These are phyloP conservation scores for Acromyrmex charruanus DNA, from an alignment of 1,140 invertebrate species.

Conservation along the genomic window DNA sequence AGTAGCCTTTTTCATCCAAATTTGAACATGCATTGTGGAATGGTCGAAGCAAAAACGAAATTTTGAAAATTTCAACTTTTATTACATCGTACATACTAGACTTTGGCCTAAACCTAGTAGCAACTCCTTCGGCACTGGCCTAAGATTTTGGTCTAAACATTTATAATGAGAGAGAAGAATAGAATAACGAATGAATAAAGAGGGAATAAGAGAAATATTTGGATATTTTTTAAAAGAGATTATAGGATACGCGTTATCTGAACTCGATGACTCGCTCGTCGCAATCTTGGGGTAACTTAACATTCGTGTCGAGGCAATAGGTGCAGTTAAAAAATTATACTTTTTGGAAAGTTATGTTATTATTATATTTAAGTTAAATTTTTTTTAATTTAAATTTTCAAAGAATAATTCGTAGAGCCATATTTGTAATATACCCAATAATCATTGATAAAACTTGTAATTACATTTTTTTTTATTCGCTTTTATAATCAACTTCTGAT, in stretches of 20 bases:
- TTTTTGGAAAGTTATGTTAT: not conserved
- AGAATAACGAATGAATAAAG: not conserved
- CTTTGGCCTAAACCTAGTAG: conserved; percentile 73
- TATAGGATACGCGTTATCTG: conserved; percentile 15
- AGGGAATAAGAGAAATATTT: not conserved
- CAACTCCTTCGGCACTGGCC: conserved; percentile 70
- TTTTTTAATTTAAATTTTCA: not conserved
- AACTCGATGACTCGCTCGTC: conserved; percentile 42
- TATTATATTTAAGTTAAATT: conserved; percentile 21
- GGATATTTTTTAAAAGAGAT: conserved; percentile 20
- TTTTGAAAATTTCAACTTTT: conserved; percentile 66
- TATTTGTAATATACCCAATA: not conserved
- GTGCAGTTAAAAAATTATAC: not conserved
- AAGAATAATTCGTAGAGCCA: not conserved
- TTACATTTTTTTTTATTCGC: not conserved
- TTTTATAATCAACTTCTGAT: conserved; percentile 15
- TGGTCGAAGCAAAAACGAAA: conserved; percentile 22
- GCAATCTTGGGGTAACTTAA: conserved; percentile 4
- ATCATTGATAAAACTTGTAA: not conserved
- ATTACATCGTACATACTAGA: conserved; percentile 59
- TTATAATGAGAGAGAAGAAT: conserved; percentile 22
- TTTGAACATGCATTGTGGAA: conserved; percentile 9
- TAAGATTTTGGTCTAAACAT: conserved; percentile 75
- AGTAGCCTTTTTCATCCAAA: not conserved
- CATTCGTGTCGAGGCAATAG: conserved; percentile 1